A percentile compares a stretch with the other conserved stretches of the same genome.
Conservation (phyloP, 2,888 invertebrate species). For the Polyommatus iphigenia region DNA sequence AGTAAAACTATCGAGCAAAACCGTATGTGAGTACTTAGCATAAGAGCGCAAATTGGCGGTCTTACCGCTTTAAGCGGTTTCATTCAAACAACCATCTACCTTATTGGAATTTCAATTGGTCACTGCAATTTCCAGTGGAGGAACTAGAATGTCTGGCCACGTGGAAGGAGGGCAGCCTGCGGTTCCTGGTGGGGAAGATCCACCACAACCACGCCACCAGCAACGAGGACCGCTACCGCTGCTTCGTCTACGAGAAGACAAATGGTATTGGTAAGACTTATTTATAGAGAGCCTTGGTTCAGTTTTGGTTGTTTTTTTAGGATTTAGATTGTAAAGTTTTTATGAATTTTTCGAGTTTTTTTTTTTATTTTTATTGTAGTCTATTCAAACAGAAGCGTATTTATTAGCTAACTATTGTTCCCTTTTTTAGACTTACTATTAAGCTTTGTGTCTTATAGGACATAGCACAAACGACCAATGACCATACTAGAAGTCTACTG, state of each 20-base stretch:
- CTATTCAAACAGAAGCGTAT: neutral
- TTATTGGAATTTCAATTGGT: neutral
- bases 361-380: neutral
- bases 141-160: constrained; percentile 94
- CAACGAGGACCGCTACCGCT: constrained; percentile 95
- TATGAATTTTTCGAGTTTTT: neutral
- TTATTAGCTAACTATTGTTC: too few species aligned
- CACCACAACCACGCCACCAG: constrained; percentile 94
- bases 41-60: too few species aligned
- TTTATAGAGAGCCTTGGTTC: constrained; percentile 28
- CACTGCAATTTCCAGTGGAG: constrained; percentile 82
- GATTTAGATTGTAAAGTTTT: constrained; percentile 28
- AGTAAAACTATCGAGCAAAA: too few species aligned
- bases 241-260: constrained; percentile 96
- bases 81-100: too few species aligned
- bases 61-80: too few species aligned
- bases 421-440: too few species aligned
- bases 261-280: constrained; percentile 78
- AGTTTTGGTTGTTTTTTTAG: constrained; percentile 35
- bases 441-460: too few species aligned
- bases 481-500: neutral
- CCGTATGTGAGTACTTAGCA: too few species aligned
- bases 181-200: constrained; percentile 94
- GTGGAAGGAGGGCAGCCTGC: constrained; percentile 96
- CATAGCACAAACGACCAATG: neutral